Base-by-base conservation (phyloP, 2,888 invertebrate genomes). In the Lithodes maja region DNA sequence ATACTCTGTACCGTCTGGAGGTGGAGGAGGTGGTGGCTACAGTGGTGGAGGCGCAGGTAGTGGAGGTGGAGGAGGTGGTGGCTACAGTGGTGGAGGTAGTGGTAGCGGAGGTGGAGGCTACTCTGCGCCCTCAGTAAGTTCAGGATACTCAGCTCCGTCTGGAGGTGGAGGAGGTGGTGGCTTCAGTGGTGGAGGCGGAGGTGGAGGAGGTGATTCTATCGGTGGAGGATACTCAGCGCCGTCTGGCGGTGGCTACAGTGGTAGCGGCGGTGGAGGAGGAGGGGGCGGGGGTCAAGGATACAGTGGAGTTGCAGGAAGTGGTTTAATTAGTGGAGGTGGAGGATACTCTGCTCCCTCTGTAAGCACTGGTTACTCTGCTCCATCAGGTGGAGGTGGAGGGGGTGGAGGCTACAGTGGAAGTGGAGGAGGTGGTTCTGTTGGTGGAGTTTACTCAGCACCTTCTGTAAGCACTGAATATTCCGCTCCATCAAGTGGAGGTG, bases 291-390 rank as follows among this genome's bases (percentile, higher is more conserved):
- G 33, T 33, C 33, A 33, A 33, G 33, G 33, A 33, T 33, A 33
- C 33, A 33, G 33, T 33, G 33, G 33, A 33, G 33, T 33, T 33
- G 0, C 33, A 33, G 33, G 33, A 33, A 33, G 33, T 33, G 33
- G 33, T 33, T 33, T 33, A 33, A 33, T 33, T 33, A 33, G 33
- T 33, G 33, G 33, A 33, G 33, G 33, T 33, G 33, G 33, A 84
- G 74, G 74, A 12, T 74, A 75, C 50, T 69, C 54, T 15, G 83
- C 83, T 49, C 17, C 75, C n/a, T 75, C 71, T 69, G 50, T 49
- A 12, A 50, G 69, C 69, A 33, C 71, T 69, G 49, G 69, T 52
- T 69, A 49, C 69, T 61, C 61, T 61, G 61, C 61, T 61, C 61
- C 61, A 61, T 61, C 61, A 7, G 61, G 61, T 33, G 50, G 75